Conservation (phyloP, 2,113 vertebrate genomes). For the rabbit (Oryctolagus cuniculus) region DNA sequence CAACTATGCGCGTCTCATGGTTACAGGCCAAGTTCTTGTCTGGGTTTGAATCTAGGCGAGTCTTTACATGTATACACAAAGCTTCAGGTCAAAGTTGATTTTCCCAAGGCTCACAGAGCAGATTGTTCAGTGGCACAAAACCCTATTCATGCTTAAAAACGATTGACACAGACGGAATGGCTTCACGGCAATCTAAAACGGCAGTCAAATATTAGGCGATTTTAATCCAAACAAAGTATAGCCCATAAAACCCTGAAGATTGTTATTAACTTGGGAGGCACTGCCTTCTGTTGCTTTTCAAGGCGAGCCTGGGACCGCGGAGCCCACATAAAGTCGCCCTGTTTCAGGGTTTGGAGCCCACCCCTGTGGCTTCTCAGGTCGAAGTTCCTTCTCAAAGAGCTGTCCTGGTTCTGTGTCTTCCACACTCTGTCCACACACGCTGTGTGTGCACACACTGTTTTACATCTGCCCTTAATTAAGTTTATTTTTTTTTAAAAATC, state of each 20-base stretch:
- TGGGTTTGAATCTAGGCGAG: slow-evolving; percentile 55
- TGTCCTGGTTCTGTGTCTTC: background rate
- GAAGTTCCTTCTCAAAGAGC: background rate
- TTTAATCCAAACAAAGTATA: slow-evolving; percentile 50
- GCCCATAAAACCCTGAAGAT: background rate
- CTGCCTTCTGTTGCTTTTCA: background rate
- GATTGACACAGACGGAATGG: slow-evolving; percentile 29
- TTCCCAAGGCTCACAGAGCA: slow-evolving; percentile 49
- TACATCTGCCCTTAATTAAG: background rate
- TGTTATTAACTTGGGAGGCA: background rate
- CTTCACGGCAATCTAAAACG: slow-evolving; percentile 41
- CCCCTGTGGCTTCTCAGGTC: background rate
- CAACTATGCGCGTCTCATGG: background rate
- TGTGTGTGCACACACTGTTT: background rate
- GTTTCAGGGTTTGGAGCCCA: background rate
- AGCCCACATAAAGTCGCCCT: background rate
- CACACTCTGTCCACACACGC: background rate
- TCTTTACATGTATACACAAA: slow-evolving; percentile 39
- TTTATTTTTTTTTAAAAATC: background rate
- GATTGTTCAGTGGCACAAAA: slow-evolving; percentile 26
- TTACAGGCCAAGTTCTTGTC: slow-evolving; percentile 58
- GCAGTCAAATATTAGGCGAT: background rate
- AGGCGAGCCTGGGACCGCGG: background rate
- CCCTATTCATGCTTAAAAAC: slow-evolving; percentile 39
- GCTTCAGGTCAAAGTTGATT: slow-evolving; percentile 57